Base-by-base conservation (phyloP, 1,140 invertebrate genomes). In the Trachymyrmex cornetzi region DNA sequence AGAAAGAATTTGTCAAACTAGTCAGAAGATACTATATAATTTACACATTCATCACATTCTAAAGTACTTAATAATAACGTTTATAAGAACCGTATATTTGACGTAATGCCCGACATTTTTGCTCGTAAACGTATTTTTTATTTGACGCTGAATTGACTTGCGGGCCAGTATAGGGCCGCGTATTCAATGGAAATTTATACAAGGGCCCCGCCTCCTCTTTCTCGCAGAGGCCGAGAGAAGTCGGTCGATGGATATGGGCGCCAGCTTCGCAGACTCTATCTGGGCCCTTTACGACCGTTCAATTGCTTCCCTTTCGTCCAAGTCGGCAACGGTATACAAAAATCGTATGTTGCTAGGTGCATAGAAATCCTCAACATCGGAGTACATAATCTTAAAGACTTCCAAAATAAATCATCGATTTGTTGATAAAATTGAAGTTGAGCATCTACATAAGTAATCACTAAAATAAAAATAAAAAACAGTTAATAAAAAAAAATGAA, bases 181-280 rank as follows among this genome's bases (percentile, higher is more conserved):
- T 38, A 63, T 86, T 81, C 50, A 66, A 86, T 86, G 77, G 85
- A 86, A 86, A 86, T 86, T 86, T 86, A 86, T 86, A 77, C 85
- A 64, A 50, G 77, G 34, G 50, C 63, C 64, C 80, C 80, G 80
- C 80, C 75, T 22, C 53, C 75, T 57, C 48, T 77, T 27, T 72
- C 67, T 77, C 38, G 34, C 22, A 84, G 69, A 84, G 55, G 55
- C 80, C 55, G 80, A 84, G 80, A 79, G 82, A 77, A 79, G 48
- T 77, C 72, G 59, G 61, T 77, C 82, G 82, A 79, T 48, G 72
- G 53, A 79, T 85, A 67, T 61, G n/a, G 69, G 61, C 82, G 72
- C 30, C 82, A 67, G 61, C 24, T 38, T 79, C 61, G 74, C 82
- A 66, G 75, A 50, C 61, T 48, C 48, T 77, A 77, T 85, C 75